These are phyloP conservation scores for Egretta garzetta DNA, from an alignment of 2,113 vertebrate genomes.

Conservation along the genomic window DNA sequence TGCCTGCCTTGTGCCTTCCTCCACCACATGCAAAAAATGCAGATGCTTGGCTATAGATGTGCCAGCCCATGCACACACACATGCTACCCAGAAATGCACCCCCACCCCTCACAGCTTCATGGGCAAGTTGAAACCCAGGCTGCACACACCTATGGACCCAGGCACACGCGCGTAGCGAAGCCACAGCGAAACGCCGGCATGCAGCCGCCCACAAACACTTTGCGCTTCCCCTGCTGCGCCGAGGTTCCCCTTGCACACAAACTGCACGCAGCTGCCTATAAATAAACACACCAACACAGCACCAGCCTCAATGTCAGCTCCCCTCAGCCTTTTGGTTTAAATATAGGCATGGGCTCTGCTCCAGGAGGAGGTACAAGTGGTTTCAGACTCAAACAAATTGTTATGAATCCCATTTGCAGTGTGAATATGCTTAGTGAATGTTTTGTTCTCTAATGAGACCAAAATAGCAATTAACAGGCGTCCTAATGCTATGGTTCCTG, in stretches of 20 bases:
- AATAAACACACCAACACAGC: slow-evolving; percentile 61
- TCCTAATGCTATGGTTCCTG: slow-evolving; percentile 32
- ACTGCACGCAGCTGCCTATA: slow-evolving; percentile 7
- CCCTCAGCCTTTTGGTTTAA: slow-evolving; percentile 61
- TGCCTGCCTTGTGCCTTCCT: background rate
- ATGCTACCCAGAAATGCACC: accelerated
- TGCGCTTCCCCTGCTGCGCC: background rate
- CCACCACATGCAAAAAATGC: background rate
- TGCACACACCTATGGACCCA: accelerated
- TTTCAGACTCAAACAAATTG: slow-evolving; percentile 72
- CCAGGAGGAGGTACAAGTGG: slow-evolving; percentile 74
- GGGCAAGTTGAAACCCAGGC: background rate
- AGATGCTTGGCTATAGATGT: background rate
- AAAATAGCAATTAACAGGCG: slow-evolving; percentile 77
- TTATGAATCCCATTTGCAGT: slow-evolving; percentile 69
- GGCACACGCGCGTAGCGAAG: background rate
- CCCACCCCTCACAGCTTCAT: background rate
- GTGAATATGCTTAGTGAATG: slow-evolving; percentile 65
- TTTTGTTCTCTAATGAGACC: slow-evolving; percentile 68
- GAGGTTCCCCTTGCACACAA: background rate
- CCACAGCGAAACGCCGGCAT: accelerated
- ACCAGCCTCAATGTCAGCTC: slow-evolving; percentile 21
- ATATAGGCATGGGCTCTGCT: slow-evolving; percentile 69
- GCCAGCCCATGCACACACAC: background rate
- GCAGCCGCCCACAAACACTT: background rate